Evolutionary conservation across 2,888 invertebrate genomes (phyloP).

Genomic region (Altica lythri): DNA sequence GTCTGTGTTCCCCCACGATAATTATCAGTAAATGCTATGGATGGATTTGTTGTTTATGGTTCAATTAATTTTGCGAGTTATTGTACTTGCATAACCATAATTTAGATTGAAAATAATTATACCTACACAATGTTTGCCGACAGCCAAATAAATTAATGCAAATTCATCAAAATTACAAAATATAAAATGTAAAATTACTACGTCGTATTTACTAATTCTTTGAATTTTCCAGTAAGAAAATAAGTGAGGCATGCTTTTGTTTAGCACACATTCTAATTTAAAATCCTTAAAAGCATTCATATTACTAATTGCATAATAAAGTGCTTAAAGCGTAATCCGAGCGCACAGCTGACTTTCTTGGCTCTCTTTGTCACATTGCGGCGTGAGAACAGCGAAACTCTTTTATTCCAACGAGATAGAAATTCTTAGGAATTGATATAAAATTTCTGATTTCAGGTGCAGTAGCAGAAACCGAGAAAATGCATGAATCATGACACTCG

Average conservation of each 20-base stretch:
- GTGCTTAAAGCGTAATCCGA: constrained; percentile 3
- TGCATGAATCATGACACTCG: constrained; percentile 40
- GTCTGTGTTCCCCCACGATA: no score
- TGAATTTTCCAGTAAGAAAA: constrained; percentile 2
- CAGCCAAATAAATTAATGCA: constrained; percentile 1
- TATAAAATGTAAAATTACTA: no score
- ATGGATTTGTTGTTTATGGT: no score
- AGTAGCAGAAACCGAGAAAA: constrained; percentile 23
- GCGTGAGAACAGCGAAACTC: constrained; percentile 19
- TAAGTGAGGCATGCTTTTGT: constrained; percentile 10
- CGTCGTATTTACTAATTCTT: no score
- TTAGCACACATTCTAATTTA: constrained; percentile 1
- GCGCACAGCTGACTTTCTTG: constrained; percentile 20
- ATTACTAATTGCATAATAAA: constrained; percentile 13
- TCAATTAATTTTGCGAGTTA: no score
- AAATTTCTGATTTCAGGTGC: constrained; percentile 29
- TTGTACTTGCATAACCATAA: no score
- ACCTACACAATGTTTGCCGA: not conserved
- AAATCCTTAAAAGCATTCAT: constrained; percentile 1
- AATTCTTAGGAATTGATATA: constrained; percentile 20
- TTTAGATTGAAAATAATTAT: no score
- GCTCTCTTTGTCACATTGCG: no score
- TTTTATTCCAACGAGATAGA: constrained; percentile 8
- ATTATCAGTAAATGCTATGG: no score
- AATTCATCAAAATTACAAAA: not conserved